Evolutionary conservation across 2,113 vertebrate genomes (phyloP), one percentile per base, ranked within the genome.

Genomic region (Aspidoscelis tigris): DNA sequence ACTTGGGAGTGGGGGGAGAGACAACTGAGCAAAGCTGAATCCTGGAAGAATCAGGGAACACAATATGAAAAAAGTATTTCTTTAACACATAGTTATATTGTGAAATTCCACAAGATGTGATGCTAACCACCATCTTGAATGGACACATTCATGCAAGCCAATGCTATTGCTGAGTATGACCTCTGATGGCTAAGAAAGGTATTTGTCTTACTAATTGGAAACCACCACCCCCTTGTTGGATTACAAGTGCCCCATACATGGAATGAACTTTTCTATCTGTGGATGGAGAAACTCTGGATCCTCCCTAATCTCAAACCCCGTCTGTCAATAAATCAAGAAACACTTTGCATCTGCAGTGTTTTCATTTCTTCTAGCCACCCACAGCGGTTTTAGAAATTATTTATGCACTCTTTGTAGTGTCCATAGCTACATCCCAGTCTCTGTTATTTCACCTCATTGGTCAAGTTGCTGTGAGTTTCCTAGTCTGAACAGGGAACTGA

Each of bases 321-420:
- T 68, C 12, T 0, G 16, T 5, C 0, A 3, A 10, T 6, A 55
- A 61, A 61, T 21, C 58, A 44, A 18, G 26, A 12, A 24, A 2
- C 0, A 0, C n/a, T 5, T 26, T 4, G 75, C 43, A 33, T 5
- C 22, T 4, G 75, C 43, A 33, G 24, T 39, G 22, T 50, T 22
- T 61, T 55, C 39, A 21, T 61, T 61, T 69, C 11, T 44, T 10
- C 21, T 11, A n/a, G 4, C 4, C 33, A 3, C 5, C 14, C 33
- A 55, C 61, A 73, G 0, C 68, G 39, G 7, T 50, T 43, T 72
- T 18, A 33, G 58, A 86, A 47, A 61, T 61, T 61, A 61, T 61
- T 16, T 18, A 16, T 18, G 58, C 58, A 18, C 14, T 61, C 14
- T 18, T 16, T 61, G 8, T 50, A 50, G 33, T 3, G 7, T 39